Percentiles rank a stretch among this genome's conserved stretches.
These are phyloP conservation scores for Allobates femoralis DNA, from an alignment of 2,797 vertebrate species.

Conservation along the genomic window DNA sequence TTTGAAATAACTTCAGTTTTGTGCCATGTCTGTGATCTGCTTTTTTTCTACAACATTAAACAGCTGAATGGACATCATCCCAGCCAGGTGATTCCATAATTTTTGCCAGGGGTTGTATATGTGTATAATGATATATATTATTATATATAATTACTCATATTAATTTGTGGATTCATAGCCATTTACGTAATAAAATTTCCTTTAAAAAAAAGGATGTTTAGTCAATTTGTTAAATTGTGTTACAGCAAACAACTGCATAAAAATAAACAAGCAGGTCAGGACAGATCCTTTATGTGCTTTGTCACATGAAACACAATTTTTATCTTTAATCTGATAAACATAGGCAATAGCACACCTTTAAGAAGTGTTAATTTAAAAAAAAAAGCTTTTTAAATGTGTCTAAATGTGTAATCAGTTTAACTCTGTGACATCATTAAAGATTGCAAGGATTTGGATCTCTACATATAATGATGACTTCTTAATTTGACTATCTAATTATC, in stretches of 20 bases:
- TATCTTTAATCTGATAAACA: conserved; percentile 64
- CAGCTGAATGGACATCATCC: too few species aligned
- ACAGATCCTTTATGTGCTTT: conserved; percentile 52
- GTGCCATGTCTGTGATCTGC: too few species aligned
- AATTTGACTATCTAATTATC: conserved; percentile 65
- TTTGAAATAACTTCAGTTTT: too few species aligned
- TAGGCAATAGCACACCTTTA: conserved; percentile 62
- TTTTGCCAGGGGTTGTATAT: too few species aligned
- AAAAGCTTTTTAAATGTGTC: conserved; percentile 65
- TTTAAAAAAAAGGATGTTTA: background rate
- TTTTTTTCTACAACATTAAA: too few species aligned
- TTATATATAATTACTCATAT: too few species aligned
- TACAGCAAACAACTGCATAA: background rate
- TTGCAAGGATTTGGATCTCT: conserved; percentile 50
- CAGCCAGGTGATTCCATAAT: too few species aligned
- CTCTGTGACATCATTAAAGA: conserved; percentile 67
- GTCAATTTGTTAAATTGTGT: background rate
- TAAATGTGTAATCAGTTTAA: conserved; percentile 65
- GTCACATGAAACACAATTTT: conserved; percentile 64
- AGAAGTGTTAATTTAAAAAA: conserved; percentile 66
- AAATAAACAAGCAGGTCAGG: background rate
- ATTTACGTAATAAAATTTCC: background rate
- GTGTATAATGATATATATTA: too few species aligned
- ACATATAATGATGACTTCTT: conserved; percentile 67
- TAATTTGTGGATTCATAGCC: background rate